These are phyloP conservation scores for Apis dorsata DNA, from an alignment of 1,140 invertebrate species.

Conservation along the genomic window DNA sequence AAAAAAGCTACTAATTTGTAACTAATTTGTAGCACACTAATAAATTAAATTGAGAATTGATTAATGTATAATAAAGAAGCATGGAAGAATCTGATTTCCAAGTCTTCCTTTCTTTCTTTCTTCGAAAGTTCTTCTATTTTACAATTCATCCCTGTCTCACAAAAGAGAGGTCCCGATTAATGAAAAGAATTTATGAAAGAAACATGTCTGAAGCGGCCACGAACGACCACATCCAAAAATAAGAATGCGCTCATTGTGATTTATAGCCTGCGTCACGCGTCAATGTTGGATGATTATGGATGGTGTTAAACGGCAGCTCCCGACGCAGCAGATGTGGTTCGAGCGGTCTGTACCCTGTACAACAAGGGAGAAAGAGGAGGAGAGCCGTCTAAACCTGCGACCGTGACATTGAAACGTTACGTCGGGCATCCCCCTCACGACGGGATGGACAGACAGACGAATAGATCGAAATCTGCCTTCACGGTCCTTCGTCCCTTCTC, in stretches of 20 bases:
- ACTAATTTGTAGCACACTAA: too few relatives aligned
- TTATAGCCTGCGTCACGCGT: constrained; percentile 23
- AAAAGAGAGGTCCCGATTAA: neutral
- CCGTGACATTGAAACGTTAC: constrained; percentile 68
- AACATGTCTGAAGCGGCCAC: neutral
- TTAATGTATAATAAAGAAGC: neutral
- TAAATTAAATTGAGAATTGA: too few relatives aligned
- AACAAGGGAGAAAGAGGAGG: constrained; percentile 33
- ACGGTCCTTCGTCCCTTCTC: constrained; percentile 44
- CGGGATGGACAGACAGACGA: constrained; percentile 50
- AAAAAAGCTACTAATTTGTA: too few relatives aligned
- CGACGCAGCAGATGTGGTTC: constrained; percentile 44
- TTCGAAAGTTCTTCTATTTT: too few relatives aligned
- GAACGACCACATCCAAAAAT: constrained; percentile 5
- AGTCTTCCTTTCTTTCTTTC: neutral
- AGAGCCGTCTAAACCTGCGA: constrained; percentile 54
- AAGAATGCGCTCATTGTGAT: constrained; percentile 35
- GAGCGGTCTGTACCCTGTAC: constrained; percentile 50
- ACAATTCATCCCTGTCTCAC: neutral
- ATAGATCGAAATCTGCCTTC: constrained; percentile 58
- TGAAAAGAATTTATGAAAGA: neutral
- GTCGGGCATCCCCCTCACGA: constrained; percentile 48
- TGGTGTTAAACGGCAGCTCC: constrained; percentile 46
- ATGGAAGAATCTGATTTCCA: too few relatives aligned
- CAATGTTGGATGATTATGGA: constrained; percentile 47